Evolutionary conservation across 2,113 vertebrate species (phyloP).

Genomic region (Charina bottae): DNA sequence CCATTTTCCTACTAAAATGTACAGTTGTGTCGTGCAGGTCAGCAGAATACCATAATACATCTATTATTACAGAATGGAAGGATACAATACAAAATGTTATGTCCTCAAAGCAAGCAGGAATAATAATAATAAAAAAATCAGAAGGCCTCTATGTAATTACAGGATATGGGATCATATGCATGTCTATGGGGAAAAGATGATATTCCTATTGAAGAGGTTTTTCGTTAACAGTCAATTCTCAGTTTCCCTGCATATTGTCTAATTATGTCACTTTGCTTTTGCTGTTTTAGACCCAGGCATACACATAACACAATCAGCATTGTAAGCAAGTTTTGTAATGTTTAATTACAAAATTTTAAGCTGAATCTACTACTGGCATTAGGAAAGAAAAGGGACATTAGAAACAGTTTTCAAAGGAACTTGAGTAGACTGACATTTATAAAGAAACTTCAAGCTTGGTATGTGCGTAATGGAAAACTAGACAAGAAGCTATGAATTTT

Average conservation of each 20-base stretch:
- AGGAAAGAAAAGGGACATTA: not conserved
- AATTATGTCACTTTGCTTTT: not conserved
- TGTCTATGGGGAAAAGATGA: no score
- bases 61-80: conserved; percentile 14
- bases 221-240: not conserved
- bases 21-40: conserved; percentile 62
- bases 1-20: conserved; percentile 65
- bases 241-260: not conserved
- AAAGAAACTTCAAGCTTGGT: not conserved
- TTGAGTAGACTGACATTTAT: not conserved
- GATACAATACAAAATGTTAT: not conserved
- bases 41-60: conserved; percentile 52
- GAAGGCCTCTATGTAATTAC: not conserved
- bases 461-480: not conserved
- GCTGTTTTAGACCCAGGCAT: not conserved
- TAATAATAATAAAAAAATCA: not conserved
- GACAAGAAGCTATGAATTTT: not conserved
- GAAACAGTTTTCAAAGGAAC: not conserved
- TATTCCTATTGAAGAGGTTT: not conserved
- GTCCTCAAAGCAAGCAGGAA: not conserved
- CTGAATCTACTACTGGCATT: not conserved
- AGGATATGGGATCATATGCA: not conserved
- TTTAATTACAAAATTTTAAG: no score
- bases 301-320: not conserved
- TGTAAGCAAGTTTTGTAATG: not conserved